Evolutionary conservation across 1,140 invertebrate species (phyloP).

Genomic region (Samia ricini): DNA sequence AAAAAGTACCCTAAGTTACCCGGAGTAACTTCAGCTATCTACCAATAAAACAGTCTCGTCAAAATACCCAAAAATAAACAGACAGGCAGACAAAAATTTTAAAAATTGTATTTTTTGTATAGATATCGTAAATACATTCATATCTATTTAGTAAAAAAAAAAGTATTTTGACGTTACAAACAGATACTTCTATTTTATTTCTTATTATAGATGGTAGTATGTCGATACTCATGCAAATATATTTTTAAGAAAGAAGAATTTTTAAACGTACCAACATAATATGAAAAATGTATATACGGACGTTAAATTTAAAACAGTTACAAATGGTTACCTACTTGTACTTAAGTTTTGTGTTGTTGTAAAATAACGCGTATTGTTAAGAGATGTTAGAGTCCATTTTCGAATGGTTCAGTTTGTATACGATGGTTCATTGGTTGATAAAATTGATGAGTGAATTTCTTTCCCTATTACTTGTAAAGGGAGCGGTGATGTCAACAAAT

Average conservation of each 20-base stretch:
- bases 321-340: neutral
- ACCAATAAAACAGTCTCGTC: too few relatives aligned
- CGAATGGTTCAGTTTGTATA: neutral
- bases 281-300: neutral
- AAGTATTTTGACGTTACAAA: too few relatives aligned
- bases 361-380: neutral
- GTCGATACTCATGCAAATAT: too few relatives aligned
- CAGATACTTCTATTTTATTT: too few relatives aligned
- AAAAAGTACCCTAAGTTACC: too few relatives aligned
- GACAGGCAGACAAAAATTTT: too few relatives aligned
- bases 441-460: conserved; percentile 25
- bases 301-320: neutral
- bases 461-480: conserved; percentile 10
- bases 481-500: neutral
- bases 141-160: too few relatives aligned
- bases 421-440: conserved; percentile 24
- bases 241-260: neutral
- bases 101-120: too few relatives aligned
- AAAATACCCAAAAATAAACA: too few relatives aligned
- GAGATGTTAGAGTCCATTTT: neutral
- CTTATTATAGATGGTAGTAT: too few relatives aligned
- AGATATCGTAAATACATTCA: too few relatives aligned
- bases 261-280: neutral
- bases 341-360: neutral
- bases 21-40: too few relatives aligned